Evolutionary conservation across 1,140 invertebrate species (phyloP), one percentile per base, ranked within the genome.

Genomic region (Leguminivora glycinivorella): DNA sequence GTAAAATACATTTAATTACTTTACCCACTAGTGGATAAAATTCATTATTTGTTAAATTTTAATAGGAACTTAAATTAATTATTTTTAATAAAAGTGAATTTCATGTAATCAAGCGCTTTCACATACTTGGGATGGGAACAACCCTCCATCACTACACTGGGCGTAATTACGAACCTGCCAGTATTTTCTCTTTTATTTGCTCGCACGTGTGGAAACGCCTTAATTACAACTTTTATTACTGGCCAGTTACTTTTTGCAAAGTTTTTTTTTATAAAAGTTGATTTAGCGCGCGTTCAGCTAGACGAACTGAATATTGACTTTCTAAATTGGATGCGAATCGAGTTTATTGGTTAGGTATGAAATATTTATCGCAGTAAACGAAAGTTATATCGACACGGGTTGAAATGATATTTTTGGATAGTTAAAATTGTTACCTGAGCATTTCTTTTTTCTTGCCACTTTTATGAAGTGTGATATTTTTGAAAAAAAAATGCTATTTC

Each of bases 191-290:
- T 22, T 52, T 52, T 52, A 52, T 52, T 52, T 52, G 47, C 47
- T 52, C 47, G 7, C 6, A 52, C 47, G 47, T 52, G 43, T 22
- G 47, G 6, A 22, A 19, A 22, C 19, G 47, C 19, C 5, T 52
- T 52, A 52, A 22, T 52, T 52, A 52, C 47, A 52, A 52, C 47
- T 52, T 52, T 52, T 52, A 52, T 52, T 52, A 52, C 47, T 52
- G 40, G 40, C 40, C 40, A n/a, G 0, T 52, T 52, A 17, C 17
- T 22, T 22, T 52, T 52, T 52, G n/a, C 4, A 43, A 43, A n/a
- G n/a, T 43, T 43, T n/a, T 5, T n/a, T n/a, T n/a, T n/a, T n/a
- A 1, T n/a, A 17, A 43, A 43, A 43, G 40, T 43, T 43, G 0
- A 43, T 43, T n/a, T 12, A 14, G 40, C 40, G 40, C 14, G 40